phyloP scores from a whole-genome alignment of 2,113 vertebrate genomes.

The Scomber japonicus region DNA sequence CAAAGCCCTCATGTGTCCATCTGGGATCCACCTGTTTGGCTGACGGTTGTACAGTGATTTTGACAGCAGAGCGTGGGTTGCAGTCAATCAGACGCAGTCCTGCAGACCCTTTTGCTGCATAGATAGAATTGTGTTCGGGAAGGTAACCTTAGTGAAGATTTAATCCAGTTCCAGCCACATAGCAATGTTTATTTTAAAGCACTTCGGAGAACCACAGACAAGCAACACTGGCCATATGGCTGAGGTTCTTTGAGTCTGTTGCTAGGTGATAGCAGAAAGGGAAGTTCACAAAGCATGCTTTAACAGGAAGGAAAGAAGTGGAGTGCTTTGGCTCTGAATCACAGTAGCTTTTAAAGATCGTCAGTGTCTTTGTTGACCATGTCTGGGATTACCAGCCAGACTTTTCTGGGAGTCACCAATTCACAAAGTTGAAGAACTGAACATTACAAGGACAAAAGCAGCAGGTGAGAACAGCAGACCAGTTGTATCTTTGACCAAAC shows the following conservation, averaged over 20 bases:
- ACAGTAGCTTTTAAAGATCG: background rate
- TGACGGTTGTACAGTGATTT: slow-evolving; percentile 7
- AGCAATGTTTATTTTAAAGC: background rate
- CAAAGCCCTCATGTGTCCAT: slow-evolving; percentile 25
- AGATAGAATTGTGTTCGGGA: background rate
- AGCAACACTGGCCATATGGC: background rate
- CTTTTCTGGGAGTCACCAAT: background rate
- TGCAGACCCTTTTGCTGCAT: background rate
- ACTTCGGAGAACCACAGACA: background rate
- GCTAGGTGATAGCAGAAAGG: slow-evolving; percentile 17
- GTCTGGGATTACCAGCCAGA: background rate
- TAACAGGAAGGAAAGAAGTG: background rate
- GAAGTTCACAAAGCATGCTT: background rate
- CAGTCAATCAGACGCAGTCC: background rate
- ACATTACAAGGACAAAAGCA: background rate
- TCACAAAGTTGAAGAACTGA: too few species aligned
- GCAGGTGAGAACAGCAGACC: background rate
- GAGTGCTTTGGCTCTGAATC: background rate
- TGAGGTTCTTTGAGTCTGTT: slow-evolving; percentile 5
- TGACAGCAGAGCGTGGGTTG: slow-evolving; percentile 45
- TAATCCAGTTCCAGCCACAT: background rate
- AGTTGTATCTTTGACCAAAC: too few species aligned
- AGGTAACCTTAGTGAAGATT: background rate
- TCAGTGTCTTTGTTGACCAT: background rate
- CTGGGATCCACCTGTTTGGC: slow-evolving; percentile 37